A percentile compares a stretch with the other conserved stretches of the same genome.
Evolutionary conservation across 1,140 invertebrate species (phyloP).

Genomic region (Drosophila pandora): DNA sequence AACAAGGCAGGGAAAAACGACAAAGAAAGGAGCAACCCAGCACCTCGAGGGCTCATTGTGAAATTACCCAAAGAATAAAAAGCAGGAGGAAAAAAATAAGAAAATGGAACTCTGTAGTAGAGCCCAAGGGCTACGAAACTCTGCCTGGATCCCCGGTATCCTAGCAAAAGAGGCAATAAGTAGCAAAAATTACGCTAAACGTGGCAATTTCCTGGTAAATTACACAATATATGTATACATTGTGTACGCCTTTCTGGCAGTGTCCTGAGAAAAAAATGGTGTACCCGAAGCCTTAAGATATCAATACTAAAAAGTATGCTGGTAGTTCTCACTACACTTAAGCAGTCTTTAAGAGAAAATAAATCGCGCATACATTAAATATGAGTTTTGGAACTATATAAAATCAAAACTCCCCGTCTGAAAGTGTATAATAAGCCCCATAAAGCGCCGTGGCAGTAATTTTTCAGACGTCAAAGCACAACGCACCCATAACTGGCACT

Average conservation of each 20-base stretch:
- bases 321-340: too few species aligned
- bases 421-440: conserved; percentile 30
- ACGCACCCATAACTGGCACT: conserved; percentile 24
- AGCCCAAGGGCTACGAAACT: conserved; percentile 52
- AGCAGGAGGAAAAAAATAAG: conserved; percentile 23
- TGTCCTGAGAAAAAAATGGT: background rate
- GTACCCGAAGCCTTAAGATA: too few species aligned
- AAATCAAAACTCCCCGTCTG: background rate
- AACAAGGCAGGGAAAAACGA: conserved; percentile 33
- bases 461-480: conserved; percentile 32
- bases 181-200: conserved; percentile 81
- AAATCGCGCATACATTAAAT: background rate
- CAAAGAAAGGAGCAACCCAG: conserved; percentile 27
- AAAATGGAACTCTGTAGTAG: conserved; percentile 44
- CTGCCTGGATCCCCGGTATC: conserved; percentile 25
- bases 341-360: background rate
- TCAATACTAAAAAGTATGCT: too few species aligned
- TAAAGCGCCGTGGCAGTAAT: conserved; percentile 22
- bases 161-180: conserved; percentile 71
- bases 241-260: background rate
- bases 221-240: conserved; percentile 50
- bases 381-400: background rate
- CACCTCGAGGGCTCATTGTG: conserved; percentile 69
- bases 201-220: conserved; percentile 79
- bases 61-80: conserved; percentile 61